A percentile compares a stretch with the other conserved stretches of the same genome.
Conservation (phyloP, 1,140 invertebrate genomes). For the Dufourea novaeangliae region DNA sequence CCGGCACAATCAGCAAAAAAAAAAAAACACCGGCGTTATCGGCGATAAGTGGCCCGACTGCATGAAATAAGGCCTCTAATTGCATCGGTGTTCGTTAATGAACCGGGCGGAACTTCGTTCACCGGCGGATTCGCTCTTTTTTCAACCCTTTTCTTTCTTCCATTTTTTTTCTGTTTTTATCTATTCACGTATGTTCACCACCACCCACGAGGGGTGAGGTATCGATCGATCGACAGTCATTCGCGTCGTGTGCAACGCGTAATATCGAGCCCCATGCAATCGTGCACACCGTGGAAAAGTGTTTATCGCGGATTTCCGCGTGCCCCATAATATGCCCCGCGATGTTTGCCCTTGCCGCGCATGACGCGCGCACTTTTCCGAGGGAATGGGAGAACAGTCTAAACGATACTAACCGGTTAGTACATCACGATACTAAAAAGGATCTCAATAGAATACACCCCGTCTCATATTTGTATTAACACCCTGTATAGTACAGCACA, state of each 20-base stretch:
- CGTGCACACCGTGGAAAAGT: background rate
- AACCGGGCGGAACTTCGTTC: slow-evolving; percentile 23
- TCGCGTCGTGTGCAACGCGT: background rate
- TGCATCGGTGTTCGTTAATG: slow-evolving; percentile 31
- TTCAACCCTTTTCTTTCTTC: background rate
- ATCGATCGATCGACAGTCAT: slow-evolving; percentile 26
- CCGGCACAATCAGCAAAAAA: slow-evolving; percentile 4
- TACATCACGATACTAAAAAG: no score
- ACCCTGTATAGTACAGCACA: no score
- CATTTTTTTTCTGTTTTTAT: slow-evolving; percentile 5
- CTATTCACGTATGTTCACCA: background rate
- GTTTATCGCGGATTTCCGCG: slow-evolving; percentile 26
- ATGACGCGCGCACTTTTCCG: slow-evolving; percentile 21
- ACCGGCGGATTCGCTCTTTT: background rate
- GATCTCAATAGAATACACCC: no score
- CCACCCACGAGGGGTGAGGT: background rate
- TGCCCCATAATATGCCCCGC: slow-evolving; percentile 7
- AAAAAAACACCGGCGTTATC: background rate
- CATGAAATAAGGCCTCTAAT: slow-evolving; percentile 34
- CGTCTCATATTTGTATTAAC: no score
- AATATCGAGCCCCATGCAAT: slow-evolving; percentile 12
- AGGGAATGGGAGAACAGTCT: no score
- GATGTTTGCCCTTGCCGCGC: slow-evolving; percentile 18
- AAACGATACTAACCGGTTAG: no score
- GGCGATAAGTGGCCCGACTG: background rate